phyloP scores from a whole-genome alignment of 2,113 vertebrate genomes.

The Callopanchax toddi region DNA sequence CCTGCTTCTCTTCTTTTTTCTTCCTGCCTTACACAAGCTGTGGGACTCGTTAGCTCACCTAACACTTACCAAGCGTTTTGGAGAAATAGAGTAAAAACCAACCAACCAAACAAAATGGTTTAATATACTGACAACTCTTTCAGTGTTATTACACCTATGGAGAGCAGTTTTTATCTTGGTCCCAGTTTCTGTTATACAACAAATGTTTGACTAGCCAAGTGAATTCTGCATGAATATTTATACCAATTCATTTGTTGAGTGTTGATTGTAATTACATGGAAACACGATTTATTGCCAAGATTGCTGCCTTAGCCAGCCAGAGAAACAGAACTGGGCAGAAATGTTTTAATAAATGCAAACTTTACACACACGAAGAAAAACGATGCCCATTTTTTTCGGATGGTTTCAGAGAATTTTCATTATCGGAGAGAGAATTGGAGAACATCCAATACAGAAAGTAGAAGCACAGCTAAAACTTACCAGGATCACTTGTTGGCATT shows the following conservation, averaged over 20 bases:
- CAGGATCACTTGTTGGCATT: too few species aligned
- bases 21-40: conserved; percentile 26
- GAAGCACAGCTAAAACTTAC: too few species aligned
- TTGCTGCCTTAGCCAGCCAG: conserved; percentile 69
- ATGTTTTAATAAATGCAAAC: conserved; percentile 70
- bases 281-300: conserved; percentile 81
- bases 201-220: conserved; percentile 82
- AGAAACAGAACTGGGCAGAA: conserved; percentile 46
- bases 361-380: conserved; percentile 26
- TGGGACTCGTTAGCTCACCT: conserved; percentile 40
- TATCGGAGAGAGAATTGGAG: conserved; percentile 33
- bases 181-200: conserved; percentile 75
- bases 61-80: conserved; percentile 36
- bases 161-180: conserved; percentile 57
- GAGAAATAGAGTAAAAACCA: conserved; percentile 28
- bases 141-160: conserved; percentile 69
- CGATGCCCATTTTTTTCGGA: conserved; percentile 20
- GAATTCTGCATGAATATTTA: conserved; percentile 81
- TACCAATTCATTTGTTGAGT: conserved; percentile 79
- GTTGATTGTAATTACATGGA: conserved; percentile 84
- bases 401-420: conserved; percentile 57
- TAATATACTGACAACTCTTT: conserved; percentile 65
- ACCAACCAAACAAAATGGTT: conserved; percentile 52
- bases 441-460: too few species aligned
- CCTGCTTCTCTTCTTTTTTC: conserved; percentile 9